Conservation (phyloP, 37 sponge, comb jelly and placozoan species). For the Oopsacas minuta region DNA sequence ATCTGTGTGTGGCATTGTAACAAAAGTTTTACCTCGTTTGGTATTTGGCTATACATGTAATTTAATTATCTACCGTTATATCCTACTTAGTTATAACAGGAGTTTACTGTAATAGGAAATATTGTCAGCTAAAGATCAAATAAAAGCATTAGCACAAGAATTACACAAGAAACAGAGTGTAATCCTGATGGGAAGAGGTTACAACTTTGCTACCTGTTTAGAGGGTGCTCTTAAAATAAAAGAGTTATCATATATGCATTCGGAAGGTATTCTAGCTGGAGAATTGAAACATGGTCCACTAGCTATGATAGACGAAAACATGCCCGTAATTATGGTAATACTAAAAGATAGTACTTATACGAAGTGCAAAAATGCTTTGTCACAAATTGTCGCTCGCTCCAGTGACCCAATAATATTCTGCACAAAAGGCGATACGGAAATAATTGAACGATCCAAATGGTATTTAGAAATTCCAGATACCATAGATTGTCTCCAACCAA, state of each 20-base stretch:
- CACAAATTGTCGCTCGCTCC: conserved; percentile 14
- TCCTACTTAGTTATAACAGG: not conserved
- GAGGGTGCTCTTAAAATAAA: conserved; percentile 98
- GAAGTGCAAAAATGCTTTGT: conserved; percentile 24
- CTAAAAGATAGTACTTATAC: conserved; percentile 69
- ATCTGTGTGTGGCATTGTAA: too few relatives aligned
- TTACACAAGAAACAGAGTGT: conserved; percentile 82
- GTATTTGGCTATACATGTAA: too few relatives aligned
- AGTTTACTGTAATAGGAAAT: conserved; percentile 30
- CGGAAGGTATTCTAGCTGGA: conserved; percentile 91
- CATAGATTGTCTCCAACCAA: conserved; percentile 87
- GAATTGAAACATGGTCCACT: conserved; percentile 98
- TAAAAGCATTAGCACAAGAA: conserved; percentile 53
- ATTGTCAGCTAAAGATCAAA: conserved; percentile 52
- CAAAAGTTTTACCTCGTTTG: too few relatives aligned
- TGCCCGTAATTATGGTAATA: conserved; percentile 94
- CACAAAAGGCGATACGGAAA: conserved; percentile 38
- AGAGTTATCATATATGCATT: conserved; percentile 86
- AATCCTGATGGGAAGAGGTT: conserved; percentile 94
- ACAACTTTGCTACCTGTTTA: conserved; percentile 94
- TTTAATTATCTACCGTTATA: too few relatives aligned
- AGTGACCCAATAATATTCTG: conserved; percentile 79
- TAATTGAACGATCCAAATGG: conserved; percentile 21
- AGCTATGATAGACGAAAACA: conserved; percentile 89
- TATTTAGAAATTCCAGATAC: conserved; percentile 42